Percentiles rank a stretch among this genome's conserved stretches.
Evolutionary conservation across 1,140 invertebrate genomes (phyloP).

Genomic region (Brachionus rotundiformis): DNA sequence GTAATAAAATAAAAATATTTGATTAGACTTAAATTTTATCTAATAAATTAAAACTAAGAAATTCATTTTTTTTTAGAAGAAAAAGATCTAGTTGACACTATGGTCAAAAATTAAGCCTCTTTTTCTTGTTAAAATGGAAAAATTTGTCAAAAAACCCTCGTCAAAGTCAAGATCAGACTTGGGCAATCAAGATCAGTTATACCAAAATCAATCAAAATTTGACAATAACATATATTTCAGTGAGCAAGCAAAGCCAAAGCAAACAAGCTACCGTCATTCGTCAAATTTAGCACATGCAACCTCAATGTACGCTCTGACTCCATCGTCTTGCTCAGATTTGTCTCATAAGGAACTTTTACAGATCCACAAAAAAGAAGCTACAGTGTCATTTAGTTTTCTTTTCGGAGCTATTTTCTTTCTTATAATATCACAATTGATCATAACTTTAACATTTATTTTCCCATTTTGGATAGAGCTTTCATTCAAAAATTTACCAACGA

Average conservation of each 20-base stretch:
- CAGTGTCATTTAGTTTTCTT: slow-evolving; percentile 16
- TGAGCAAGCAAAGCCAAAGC: not conserved
- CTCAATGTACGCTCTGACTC: not conserved
- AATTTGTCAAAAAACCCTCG: slow-evolving; percentile 2
- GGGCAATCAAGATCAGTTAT: not conserved
- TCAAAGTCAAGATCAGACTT: not conserved
- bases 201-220: slow-evolving; percentile 25
- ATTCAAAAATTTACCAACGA: slow-evolving; percentile 27
- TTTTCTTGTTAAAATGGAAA: slow-evolving; percentile 17
- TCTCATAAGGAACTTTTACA: slow-evolving; percentile 8
- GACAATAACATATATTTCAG: slow-evolving; percentile 42
- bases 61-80: too few relatives aligned
- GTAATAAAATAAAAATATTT: slow-evolving; percentile 9
- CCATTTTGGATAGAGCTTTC: slow-evolving; percentile 46
- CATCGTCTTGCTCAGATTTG: not conserved
- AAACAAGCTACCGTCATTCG: not conserved
- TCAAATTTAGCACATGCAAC: not conserved
- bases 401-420: slow-evolving; percentile 24
- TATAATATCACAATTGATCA: slow-evolving; percentile 1
- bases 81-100: not conserved
- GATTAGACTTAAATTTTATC: not conserved
- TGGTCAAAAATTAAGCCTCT: not conserved
- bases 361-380: slow-evolving; percentile 15
- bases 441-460: slow-evolving; percentile 38
- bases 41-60: not conserved